These are phyloP conservation scores for Perizoma flavofasciatum DNA, from an alignment of 2,888 invertebrate species.

Conservation along the genomic window DNA sequence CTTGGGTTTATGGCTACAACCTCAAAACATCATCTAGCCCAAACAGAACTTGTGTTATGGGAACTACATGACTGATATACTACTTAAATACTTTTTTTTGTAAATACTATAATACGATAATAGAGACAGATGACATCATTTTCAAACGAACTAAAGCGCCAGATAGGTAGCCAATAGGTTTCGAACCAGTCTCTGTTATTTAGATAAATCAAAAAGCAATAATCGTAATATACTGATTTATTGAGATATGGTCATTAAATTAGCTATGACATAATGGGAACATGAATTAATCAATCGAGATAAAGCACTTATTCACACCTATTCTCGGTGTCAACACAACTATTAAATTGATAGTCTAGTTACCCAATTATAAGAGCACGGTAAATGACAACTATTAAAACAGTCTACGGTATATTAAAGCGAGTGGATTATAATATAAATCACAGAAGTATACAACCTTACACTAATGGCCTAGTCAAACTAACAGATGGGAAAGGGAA, in stretches of 20 bases:
- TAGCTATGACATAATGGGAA: constrained; percentile 61
- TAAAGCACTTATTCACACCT: constrained; percentile 38
- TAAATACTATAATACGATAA: too few species aligned
- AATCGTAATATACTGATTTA: constrained; percentile 64
- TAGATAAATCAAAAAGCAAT: constrained; percentile 64
- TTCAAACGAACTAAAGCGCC: constrained; percentile 4
- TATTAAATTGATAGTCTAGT: background rate
- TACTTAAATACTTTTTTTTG: too few species aligned
- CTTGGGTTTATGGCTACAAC: too few species aligned
- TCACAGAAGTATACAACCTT: too few species aligned
- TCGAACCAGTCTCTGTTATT: constrained; percentile 13
- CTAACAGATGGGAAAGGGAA: too few species aligned
- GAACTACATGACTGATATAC: too few species aligned
- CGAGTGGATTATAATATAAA: too few species aligned
- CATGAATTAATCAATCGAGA: constrained; percentile 59
- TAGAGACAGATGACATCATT: constrained; percentile 1
- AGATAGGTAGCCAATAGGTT: constrained; percentile 21
- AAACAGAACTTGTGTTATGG: too few species aligned
- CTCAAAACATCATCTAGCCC: too few species aligned
- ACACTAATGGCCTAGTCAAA: too few species aligned
- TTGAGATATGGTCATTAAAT: constrained; percentile 62
- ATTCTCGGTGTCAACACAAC: constrained; percentile 21
- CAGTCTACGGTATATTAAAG: background rate
- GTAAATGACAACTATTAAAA: background rate
- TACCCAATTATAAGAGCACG: background rate